Evolutionary conservation across 2,888 invertebrate genomes (phyloP), one percentile per base, ranked within the genome.

Genomic region (Drosophila sordidula): DNA sequence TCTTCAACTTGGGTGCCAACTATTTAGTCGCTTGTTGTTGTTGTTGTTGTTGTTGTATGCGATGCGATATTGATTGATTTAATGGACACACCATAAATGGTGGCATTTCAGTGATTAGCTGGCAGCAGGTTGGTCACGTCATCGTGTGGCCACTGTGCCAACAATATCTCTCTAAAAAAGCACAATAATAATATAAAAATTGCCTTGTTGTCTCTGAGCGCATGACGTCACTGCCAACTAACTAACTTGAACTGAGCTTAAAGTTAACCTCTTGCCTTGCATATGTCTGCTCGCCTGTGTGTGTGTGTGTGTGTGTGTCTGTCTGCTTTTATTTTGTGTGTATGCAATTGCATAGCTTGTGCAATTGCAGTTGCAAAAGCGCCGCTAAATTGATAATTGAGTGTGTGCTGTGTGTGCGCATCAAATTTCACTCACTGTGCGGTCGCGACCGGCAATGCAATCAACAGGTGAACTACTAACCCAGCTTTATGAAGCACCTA

Each of bases 401-500:
- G 26, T 47, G 34, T 42, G 14, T 45, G 51, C 18, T 32, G 22
- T 41, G 18, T 49, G 42, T 52, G 38, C 34, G 32, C 74, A 74
- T 74, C 65, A 44, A 74, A 74, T 74, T 74, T 64, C 75, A 75
- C 63, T 75, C 68, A 75, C 62, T 75, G 71, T 74, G 75, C 75
- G 66, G 74, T 70, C 58, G 39, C 49, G 44, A 45, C 32, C 52
- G 42, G 16, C 46, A 54, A 50, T 64, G 63, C 76, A 70, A 58
- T 73, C 75, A 79, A 82, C 82, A 79, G 77, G 70, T 80, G 67
- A 77, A 73, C 79, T 73, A 79, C 79, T 79, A 79, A 79, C 79
- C 79, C 76, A 82, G 70, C 82, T 67, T 70, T 51, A 32, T 52
- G 34, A 25, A n/a, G 26, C 45, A n/a, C 26, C n/a, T 11, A 32